A percentile compares a stretch with the other conserved stretches of the same genome.
phyloP scores from a whole-genome alignment of 1,140 invertebrate genomes.

The Penaeus chinensis region DNA sequence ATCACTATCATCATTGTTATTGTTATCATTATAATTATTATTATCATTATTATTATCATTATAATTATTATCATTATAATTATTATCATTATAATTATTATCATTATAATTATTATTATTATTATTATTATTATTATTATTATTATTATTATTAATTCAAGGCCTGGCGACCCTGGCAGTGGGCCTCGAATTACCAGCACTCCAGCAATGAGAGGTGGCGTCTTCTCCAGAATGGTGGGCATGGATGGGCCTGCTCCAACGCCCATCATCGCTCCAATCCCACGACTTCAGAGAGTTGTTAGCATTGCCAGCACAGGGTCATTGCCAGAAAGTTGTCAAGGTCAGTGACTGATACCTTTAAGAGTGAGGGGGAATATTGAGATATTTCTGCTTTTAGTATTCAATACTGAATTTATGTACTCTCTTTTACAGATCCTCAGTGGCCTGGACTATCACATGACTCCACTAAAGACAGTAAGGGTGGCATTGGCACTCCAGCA shows the following conservation, averaged over 20 bases:
- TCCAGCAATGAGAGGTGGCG: slow-evolving; percentile 17
- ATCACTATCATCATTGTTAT: no score
- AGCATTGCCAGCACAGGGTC: slow-evolving; percentile 9
- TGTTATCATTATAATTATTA: no score
- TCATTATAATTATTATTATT: no score
- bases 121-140: no score
- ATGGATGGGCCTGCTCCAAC: slow-evolving; percentile 16
- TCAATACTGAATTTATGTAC: no score
- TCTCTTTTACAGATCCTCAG: not conserved
- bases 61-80: no score
- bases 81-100: no score
- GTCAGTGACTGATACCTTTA: no score
- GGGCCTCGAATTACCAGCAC: slow-evolving; percentile 22
- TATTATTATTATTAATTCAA: not conserved
- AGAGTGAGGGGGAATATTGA: no score
- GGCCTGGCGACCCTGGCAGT: not conserved
- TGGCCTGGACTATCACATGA: slow-evolving; percentile 20
- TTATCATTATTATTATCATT: no score
- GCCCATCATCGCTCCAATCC: not conserved
- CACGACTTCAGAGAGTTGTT: not conserved
- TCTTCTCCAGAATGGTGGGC: not conserved
- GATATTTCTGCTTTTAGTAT: no score
- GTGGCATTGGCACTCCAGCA: no score
- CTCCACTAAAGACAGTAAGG: slow-evolving; percentile 5
- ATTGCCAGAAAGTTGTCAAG: not conserved